These are phyloP conservation scores for Aurelia aurita DNA, from an alignment of 30 jellyfish, hydroid and myxozoan genomes.

Conservation along the genomic window DNA sequence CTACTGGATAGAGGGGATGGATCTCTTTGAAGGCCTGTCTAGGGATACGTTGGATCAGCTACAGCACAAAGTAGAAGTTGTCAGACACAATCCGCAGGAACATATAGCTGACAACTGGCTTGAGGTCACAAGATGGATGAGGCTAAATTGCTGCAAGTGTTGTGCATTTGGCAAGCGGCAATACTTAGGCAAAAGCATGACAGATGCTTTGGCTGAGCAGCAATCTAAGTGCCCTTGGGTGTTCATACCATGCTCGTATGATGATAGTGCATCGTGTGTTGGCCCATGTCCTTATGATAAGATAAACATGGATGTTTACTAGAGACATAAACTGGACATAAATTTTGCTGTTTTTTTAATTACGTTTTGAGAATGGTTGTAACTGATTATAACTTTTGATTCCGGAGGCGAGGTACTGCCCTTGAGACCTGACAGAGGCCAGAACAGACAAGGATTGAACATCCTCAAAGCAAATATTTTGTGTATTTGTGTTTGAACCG, in stretches of 20 bases:
- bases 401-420: no score
- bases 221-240: background rate
- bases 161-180: constrained; percentile 8
- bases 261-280: background rate
- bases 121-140: constrained; percentile 47
- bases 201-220: background rate
- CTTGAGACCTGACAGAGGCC: no score
- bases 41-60: background rate
- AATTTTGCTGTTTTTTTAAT: background rate
- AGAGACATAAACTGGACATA: background rate
- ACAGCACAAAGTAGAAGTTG: background rate
- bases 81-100: constrained; percentile 18
- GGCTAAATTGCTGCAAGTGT: constrained; percentile 42
- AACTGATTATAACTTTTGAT: no score
- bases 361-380: background rate
- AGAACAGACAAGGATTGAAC: no score
- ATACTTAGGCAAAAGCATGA: background rate
- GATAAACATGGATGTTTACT: constrained; percentile 13
- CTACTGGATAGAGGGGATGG: constrained; percentile 31
- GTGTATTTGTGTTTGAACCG: no score
- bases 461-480: no score
- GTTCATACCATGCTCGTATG: background rate
- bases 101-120: constrained; percentile 62
- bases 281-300: constrained; percentile 30
- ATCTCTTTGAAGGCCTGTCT: background rate